Evolutionary conservation across 2,113 vertebrate species (phyloP), one percentile per base, ranked within the genome.

Genomic region (Zosterops borbonicus): DNA sequence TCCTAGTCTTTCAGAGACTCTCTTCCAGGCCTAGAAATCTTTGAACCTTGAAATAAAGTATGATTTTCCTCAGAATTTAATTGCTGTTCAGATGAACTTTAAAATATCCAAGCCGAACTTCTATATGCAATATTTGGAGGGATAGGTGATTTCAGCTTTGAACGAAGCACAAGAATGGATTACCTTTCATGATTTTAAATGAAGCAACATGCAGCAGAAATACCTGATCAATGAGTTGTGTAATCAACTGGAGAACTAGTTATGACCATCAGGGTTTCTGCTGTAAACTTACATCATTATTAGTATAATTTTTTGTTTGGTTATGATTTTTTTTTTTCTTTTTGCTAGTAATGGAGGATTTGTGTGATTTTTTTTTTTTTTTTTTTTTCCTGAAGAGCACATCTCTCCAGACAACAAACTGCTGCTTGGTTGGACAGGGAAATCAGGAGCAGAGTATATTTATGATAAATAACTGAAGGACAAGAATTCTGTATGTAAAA

Each of bases 131-230:
- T 73, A 58, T 78, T 39, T 86, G 37, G 46, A 88, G 29, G 42
- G 28, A 41, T 59, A 81, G 78, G 9, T 49, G 42, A 62, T 80
- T 86, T 83, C 35, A 74, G 35, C 46, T 80, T 90, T 70, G 83
- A 83, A 70, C 2, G 0, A 55, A 42, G 20, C 37, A 41, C 27
- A 37, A 65, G 33, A 94, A 89, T 87, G 52, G 80, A 92, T 92
- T 92, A 78, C 19, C 29, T 78, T 91, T 94, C 86, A 84, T 60
- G 69, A 56, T 95, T 94, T 89, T 75, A 94, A 93, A 92, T 75
- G 68, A 80, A 91, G 55, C n/a, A 90, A 83, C 80, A 65, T 85
- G 60, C 60, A 94, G 35, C 65, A 91, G 49, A 69, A 95, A 82
- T 17, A 41, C 17, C 64, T 56, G 87, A 71, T 87, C 92, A 84